These are phyloP conservation scores for Basileuterus tristriatus DNA, from an alignment of 2,797 vertebrate species.

Conservation along the genomic window DNA sequence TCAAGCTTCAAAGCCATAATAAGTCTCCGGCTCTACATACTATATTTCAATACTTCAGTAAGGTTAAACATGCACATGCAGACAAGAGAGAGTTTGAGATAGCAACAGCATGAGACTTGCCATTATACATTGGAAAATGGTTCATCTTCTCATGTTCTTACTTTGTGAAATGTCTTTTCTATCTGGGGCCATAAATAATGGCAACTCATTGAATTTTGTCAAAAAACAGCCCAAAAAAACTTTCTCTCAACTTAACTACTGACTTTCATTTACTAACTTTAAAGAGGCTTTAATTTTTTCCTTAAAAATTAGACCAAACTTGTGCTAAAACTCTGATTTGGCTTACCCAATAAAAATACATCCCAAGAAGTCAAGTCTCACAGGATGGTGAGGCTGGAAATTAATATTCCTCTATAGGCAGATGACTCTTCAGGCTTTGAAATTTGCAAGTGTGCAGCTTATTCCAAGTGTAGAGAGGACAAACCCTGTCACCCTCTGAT, in stretches of 20 bases:
- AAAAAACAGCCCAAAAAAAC: not conserved
- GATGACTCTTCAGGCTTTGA: not conserved
- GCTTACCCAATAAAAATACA: not conserved
- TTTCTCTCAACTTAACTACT: not conserved
- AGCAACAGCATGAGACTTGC: not conserved
- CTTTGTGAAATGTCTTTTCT: not conserved
- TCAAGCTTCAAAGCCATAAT: not conserved
- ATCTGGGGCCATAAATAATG: not conserved
- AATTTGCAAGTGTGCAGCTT: not conserved
- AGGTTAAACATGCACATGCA: not conserved
- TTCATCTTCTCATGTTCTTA: not conserved
- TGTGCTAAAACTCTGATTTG: not conserved
- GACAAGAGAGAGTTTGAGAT: not conserved
- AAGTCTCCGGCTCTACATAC: not conserved
- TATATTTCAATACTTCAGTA: not conserved
- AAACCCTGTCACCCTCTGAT: not conserved
- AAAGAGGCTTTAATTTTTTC: not conserved
- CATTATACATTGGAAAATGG: not conserved
- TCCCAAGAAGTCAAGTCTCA: not conserved
- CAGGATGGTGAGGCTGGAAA: not conserved
- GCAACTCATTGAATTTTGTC: not conserved
- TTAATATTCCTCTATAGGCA: not conserved
- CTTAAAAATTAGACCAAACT: not conserved
- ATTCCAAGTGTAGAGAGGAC: not conserved
- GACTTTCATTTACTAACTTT: not conserved